Evolutionary conservation across 1,140 invertebrate species (phyloP).

Genomic region (Ostrea edulis): DNA sequence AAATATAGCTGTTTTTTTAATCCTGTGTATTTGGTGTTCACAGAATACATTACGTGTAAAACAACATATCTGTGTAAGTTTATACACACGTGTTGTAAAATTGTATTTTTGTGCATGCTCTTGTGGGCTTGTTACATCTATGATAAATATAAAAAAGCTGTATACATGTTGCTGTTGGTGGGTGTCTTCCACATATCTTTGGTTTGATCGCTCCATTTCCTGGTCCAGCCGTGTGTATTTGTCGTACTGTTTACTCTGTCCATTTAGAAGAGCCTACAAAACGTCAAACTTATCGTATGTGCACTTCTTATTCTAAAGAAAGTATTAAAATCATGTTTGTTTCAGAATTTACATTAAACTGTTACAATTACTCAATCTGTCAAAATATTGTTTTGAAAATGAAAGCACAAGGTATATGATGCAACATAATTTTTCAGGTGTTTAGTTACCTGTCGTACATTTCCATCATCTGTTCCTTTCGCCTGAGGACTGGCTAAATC

Average conservation of each 20-base stretch:
- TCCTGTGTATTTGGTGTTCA: no score
- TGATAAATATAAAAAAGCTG: no score
- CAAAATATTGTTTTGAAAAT: background rate
- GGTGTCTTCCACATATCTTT: conserved; percentile 83
- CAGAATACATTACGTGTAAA: no score
- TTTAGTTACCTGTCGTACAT: conserved; percentile 85
- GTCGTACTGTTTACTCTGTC: conserved; percentile 79
- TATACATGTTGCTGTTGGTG: conserved; percentile 78
- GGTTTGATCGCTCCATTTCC: conserved; percentile 88
- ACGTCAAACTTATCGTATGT: background rate
- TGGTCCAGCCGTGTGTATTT: conserved; percentile 94
- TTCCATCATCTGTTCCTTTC: conserved; percentile 83
- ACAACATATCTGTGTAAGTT: no score
- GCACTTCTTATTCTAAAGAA: no score
- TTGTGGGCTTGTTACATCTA: no score
- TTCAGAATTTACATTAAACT: background rate
- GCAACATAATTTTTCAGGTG: background rate
- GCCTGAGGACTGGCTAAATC: conserved; percentile 87
- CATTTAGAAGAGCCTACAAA: conserved; percentile 69
- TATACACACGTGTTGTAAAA: no score
- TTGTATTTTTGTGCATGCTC: no score
- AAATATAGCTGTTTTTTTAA: no score
- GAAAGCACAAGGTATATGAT: background rate
- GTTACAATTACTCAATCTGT: background rate
- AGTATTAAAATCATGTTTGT: background rate